A percentile compares a stretch with the other conserved stretches of the same genome.
These are phyloP conservation scores for Xestia rhomboidea DNA, from an alignment of 2,888 invertebrate genomes.

Conservation along the genomic window DNA sequence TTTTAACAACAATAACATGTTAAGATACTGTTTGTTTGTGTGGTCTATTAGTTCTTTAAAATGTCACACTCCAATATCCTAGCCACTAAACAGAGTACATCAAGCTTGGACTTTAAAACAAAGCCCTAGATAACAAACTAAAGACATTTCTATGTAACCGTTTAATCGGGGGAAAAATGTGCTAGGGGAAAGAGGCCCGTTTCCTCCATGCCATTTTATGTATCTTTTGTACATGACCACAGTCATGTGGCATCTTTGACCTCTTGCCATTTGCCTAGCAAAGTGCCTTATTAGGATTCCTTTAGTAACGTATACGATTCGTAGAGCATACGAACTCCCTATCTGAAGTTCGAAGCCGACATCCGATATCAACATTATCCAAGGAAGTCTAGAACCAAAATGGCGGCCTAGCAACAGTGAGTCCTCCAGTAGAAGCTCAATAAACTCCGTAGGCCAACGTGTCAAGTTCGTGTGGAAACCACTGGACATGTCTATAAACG, in stretches of 20 bases:
- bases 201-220: neutral
- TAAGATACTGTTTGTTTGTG: neutral
- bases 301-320: neutral
- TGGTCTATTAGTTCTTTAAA: neutral
- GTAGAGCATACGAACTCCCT: neutral
- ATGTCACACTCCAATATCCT: neutral
- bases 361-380: constrained; percentile 5
- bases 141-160: neutral
- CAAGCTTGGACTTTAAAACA: neutral
- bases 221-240: neutral
- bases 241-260: constrained; percentile 1
- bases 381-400: neutral
- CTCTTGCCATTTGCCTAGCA: neutral
- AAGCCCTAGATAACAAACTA: neutral
- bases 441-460: constrained; percentile 63
- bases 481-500: constrained; percentile 72
- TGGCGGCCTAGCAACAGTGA: constrained; percentile 23
- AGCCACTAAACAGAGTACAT: neutral
- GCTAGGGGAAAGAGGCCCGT: neutral
- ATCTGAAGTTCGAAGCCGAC: neutral
- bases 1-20: constrained; percentile 38
- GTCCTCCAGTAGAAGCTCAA: neutral
- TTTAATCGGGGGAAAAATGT: neutral
- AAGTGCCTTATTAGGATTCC: no score
- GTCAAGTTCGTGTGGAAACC: constrained; percentile 75